phyloP scores from a whole-genome alignment of 2,888 invertebrate species.

The Latheticus oryzae region DNA sequence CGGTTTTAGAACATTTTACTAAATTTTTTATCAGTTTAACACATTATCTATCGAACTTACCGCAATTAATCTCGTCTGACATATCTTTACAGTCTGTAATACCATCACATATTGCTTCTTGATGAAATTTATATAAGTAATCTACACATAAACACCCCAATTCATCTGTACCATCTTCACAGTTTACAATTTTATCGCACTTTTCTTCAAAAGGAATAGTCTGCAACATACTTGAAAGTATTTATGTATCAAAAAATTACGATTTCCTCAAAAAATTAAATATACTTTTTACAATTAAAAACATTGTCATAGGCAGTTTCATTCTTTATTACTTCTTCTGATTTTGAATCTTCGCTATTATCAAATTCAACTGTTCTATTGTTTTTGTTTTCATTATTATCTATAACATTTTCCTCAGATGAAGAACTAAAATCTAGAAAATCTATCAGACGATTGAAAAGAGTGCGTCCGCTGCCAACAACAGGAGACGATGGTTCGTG shows the following conservation, averaged over 20 bases:
- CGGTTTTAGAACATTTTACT: slow-evolving; percentile 71
- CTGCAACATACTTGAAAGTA: slow-evolving; percentile 75
- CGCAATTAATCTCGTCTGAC: slow-evolving; percentile 80
- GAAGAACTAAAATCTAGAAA: slow-evolving; percentile 7
- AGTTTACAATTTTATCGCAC: slow-evolving; percentile 79
- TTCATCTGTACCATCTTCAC: slow-evolving; percentile 88
- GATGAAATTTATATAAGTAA: slow-evolving; percentile 68
- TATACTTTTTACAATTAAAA: slow-evolving; percentile 65
- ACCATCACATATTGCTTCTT: slow-evolving; percentile 79
- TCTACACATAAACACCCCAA: slow-evolving; percentile 78
- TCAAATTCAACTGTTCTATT: neutral
- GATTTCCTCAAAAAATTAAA: slow-evolving; percentile 65
- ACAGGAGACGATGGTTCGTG: slow-evolving; percentile 2
- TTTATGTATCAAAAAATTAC: neutral
- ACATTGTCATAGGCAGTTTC: too few relatives aligned
- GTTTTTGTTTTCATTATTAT: neutral
- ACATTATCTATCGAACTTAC: slow-evolving; percentile 65
- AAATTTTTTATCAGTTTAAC: slow-evolving; percentile 39
- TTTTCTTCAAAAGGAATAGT: slow-evolving; percentile 70
- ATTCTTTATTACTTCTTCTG: too few relatives aligned
- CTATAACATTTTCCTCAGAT: slow-evolving; percentile 5
- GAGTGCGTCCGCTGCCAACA: slow-evolving; percentile 49
- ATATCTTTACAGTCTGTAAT: slow-evolving; percentile 78
- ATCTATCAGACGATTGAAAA: slow-evolving; percentile 4
- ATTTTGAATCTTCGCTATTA: neutral